Evolutionary conservation across 1,140 invertebrate genomes (phyloP).

Genomic region (Caerostris extrusa): DNA sequence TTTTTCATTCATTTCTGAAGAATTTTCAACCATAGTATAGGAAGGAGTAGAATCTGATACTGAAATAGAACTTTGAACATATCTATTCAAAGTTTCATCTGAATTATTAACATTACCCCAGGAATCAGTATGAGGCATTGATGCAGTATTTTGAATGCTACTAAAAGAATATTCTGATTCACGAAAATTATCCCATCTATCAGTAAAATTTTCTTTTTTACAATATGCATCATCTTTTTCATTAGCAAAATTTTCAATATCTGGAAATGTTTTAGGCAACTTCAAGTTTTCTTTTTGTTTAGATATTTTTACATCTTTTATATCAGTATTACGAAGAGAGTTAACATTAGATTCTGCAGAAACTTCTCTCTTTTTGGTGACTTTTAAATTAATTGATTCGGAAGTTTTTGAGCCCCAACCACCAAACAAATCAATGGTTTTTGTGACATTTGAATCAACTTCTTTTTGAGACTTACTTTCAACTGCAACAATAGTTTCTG

Average conservation of each 20-base stretch:
- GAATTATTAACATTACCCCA: no score
- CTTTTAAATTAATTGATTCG: neutral
- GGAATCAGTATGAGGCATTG: no score
- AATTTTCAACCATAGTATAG: neutral
- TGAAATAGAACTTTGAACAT: neutral
- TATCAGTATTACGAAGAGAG: neutral
- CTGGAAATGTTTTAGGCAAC: neutral
- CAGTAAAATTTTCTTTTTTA: neutral
- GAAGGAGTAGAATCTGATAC: neutral
- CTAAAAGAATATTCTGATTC: no score
- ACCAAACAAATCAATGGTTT: conserved; percentile 56
- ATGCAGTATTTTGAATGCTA: no score
- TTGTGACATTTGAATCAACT: neutral
- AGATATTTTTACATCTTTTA: neutral
- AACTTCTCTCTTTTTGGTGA: neutral
- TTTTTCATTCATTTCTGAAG: neutral
- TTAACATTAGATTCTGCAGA: neutral
- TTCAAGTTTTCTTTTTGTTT: neutral
- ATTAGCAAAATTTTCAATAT: neutral
- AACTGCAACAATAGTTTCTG: neutral
- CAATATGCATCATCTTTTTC: neutral
- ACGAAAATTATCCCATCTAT: no score
- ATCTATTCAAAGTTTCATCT: no score
- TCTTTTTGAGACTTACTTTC: neutral
- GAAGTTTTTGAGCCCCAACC: conserved; percentile 27